A percentile compares a stretch with the other conserved stretches of the same genome.
These are phyloP conservation scores for Xylocopa sonorina DNA, from an alignment of 1,140 invertebrate genomes.

Conservation along the genomic window DNA sequence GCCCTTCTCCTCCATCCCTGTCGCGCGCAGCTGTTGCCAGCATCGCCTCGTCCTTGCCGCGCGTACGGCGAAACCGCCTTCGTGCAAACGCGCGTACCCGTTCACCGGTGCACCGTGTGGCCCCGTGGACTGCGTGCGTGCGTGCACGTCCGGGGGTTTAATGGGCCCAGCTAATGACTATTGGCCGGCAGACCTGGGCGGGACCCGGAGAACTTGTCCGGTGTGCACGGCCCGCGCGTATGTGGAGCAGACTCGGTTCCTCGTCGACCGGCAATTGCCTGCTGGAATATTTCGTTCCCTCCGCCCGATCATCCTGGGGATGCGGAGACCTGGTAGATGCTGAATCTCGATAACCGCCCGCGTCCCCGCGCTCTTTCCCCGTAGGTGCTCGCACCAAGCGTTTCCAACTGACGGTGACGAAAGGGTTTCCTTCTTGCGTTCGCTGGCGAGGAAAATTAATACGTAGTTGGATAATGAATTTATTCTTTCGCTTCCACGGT, in stretches of 20 bases:
- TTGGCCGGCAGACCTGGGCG: conserved; percentile 81
- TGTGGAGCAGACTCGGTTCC: conserved; percentile 29
- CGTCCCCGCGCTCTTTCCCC: conserved; percentile 1
- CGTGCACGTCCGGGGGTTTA: conserved; percentile 76
- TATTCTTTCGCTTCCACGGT: too few species aligned
- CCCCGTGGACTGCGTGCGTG: conserved; percentile 66
- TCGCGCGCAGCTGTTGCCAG: conserved; percentile 19
- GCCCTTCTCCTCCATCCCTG: conserved; percentile 31
- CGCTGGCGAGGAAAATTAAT: neutral
- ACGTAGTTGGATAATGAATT: neutral
- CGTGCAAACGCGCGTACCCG: conserved; percentile 49
- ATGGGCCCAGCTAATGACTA: conserved; percentile 83
- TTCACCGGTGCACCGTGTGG: conserved; percentile 38
- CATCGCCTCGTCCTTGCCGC: conserved; percentile 30
- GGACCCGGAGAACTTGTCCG: conserved; percentile 71
- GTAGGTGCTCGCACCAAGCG: conserved; percentile 26
- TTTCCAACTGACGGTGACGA: conserved; percentile 7
- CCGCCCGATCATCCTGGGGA: conserved; percentile 22
- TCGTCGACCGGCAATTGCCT: conserved; percentile 27
- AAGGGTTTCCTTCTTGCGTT: neutral
- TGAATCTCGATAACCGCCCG: neutral
- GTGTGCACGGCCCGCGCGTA: conserved; percentile 47
- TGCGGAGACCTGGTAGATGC: conserved; percentile 3
- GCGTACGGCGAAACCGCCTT: conserved; percentile 50
- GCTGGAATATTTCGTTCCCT: conserved; percentile 25